phyloP scores from a whole-genome alignment of 1,140 invertebrate species.

The Ridgeia piscesae region DNA sequence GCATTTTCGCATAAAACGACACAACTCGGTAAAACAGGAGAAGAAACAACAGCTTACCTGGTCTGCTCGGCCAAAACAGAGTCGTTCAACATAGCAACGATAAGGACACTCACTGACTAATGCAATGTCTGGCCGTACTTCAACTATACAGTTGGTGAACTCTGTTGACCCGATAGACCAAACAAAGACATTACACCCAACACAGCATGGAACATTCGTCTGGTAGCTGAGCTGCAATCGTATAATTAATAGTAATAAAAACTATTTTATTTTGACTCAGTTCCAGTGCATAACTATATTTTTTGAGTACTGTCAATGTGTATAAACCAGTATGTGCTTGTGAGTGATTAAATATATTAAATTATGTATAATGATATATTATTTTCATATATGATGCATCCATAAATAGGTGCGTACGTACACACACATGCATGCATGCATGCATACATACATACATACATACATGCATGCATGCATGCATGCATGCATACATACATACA shows the following conservation, averaged over 20 bases:
- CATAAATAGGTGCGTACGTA: background rate
- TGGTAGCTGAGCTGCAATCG: no score
- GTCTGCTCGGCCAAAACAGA: background rate
- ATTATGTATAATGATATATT: no score
- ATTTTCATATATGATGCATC: no score
- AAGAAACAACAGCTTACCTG: background rate
- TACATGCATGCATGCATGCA: background rate
- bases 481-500: no score
- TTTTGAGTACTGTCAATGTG: background rate
- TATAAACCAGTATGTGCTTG: background rate
- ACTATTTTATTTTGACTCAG: background rate
- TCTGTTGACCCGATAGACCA: background rate
- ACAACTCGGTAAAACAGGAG: background rate
- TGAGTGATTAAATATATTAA: background rate
- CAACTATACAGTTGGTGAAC: background rate
- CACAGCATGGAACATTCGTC: no score
- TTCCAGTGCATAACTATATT: background rate
- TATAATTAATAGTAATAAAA: no score
- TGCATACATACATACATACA: background rate
- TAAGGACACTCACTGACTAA: background rate
- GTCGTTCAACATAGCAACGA: background rate
- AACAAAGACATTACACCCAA: background rate
- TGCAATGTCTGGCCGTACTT: background rate
- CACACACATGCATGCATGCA: background rate
- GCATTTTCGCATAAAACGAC: background rate